phyloP scores from a whole-genome alignment of 2,888 invertebrate genomes.

The Spisula subtruncata region DNA sequence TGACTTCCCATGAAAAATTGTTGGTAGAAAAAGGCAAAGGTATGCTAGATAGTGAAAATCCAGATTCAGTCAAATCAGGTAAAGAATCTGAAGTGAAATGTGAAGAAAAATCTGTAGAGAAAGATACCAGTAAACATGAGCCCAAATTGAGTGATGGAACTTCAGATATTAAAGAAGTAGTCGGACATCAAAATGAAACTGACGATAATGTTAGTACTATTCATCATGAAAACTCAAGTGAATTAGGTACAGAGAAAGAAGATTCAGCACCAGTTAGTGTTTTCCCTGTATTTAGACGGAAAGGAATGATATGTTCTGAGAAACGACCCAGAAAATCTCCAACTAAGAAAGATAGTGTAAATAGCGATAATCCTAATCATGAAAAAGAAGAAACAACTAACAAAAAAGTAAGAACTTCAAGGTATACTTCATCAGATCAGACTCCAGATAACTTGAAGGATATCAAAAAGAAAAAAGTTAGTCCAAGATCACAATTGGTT shows the following conservation, averaged over 20 bases:
- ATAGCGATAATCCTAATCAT: not conserved
- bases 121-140: not conserved
- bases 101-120: not conserved
- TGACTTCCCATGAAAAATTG: not conserved
- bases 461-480: not conserved
- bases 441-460: not conserved
- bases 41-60: not conserved
- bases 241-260: too few relatives aligned
- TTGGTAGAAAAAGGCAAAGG: not conserved
- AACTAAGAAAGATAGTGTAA: not conserved
- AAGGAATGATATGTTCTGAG: conserved; percentile 12
- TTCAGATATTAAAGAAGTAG: not conserved
- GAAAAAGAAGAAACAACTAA: not conserved
- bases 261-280: not conserved
- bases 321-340: not conserved
- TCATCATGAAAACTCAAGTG: not conserved
- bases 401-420: not conserved
- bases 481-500: not conserved
- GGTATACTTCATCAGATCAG: not conserved
- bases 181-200: not conserved
- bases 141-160: not conserved
- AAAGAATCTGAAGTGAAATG: not conserved
- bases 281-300: conserved; percentile 18
- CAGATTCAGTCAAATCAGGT: not conserved
- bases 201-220: not conserved